These are phyloP conservation scores for Epistrophe grossulariae DNA, from an alignment of 2,888 invertebrate species.

Conservation along the genomic window DNA sequence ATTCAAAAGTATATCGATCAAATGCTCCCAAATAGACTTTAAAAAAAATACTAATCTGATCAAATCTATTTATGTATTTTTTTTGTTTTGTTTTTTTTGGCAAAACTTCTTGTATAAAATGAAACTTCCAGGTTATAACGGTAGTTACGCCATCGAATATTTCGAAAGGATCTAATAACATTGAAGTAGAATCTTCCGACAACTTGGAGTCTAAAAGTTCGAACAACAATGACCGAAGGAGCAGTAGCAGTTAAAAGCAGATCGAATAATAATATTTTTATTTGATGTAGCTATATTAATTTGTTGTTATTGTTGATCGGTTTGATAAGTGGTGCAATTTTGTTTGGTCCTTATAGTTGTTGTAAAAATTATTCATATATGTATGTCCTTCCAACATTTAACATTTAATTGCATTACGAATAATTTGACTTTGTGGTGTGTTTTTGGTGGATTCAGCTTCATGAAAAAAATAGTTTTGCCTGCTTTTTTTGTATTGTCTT, in stretches of 20 bases:
- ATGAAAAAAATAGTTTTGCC: neutral
- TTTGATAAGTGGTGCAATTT: slow-evolving; percentile 63
- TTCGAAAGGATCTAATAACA: slow-evolving; percentile 37
- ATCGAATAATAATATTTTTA: neutral
- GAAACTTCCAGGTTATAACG: slow-evolving; percentile 79
- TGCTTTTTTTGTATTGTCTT: neutral
- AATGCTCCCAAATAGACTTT: slow-evolving; percentile 71
- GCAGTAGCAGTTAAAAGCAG: slow-evolving; percentile 55
- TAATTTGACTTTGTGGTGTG: slow-evolving; percentile 6
- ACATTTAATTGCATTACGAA: slow-evolving; percentile 19
- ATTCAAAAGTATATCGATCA: slow-evolving; percentile 86
- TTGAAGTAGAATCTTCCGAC: slow-evolving; percentile 37
- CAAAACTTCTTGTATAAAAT: slow-evolving; percentile 49
- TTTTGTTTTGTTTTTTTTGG: slow-evolving; percentile 1
- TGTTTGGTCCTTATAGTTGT: slow-evolving; percentile 41
- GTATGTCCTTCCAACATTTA: neutral
- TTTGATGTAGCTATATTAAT: neutral
- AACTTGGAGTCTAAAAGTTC: slow-evolving; percentile 28
- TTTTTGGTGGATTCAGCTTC: slow-evolving; percentile 25
- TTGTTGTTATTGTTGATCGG: slow-evolving; percentile 34
- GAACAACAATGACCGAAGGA: slow-evolving; percentile 23
- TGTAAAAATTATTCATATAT: slow-evolving; percentile 10
- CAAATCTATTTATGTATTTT: slow-evolving; percentile 34
- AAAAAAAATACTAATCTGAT: slow-evolving; percentile 50
- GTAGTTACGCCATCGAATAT: slow-evolving; percentile 80